These are phyloP conservation scores for Corapipo altera DNA, from an alignment of 2,113 vertebrate species.

Conservation along the genomic window DNA sequence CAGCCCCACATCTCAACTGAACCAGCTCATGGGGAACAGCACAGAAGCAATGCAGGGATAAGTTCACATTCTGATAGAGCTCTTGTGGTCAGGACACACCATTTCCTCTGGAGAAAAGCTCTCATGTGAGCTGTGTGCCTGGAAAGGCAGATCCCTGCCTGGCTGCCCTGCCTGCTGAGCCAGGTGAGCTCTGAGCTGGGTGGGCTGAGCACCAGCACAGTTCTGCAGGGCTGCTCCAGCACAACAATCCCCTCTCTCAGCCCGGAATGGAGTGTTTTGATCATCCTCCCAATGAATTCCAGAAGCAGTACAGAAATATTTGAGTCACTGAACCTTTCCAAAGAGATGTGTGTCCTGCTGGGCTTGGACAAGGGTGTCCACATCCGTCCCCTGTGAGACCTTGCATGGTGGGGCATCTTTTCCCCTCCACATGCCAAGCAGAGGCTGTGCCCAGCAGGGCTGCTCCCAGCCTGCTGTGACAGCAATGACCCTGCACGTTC, in stretches of 20 bases:
- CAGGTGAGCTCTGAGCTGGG: neutral
- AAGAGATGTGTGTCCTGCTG: neutral
- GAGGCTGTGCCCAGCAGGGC: neutral
- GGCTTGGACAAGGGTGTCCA: neutral
- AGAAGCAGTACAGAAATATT: neutral
- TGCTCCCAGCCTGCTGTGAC: neutral
- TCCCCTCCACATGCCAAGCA: neutral
- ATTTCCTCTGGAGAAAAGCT: neutral
- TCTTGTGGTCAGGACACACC: rapidly evolving
- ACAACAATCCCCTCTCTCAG: neutral
- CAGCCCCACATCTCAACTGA: rapidly evolving
- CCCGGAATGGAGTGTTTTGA: neutral
- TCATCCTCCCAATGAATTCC: neutral
- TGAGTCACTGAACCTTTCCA: neutral
- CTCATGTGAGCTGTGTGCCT: neutral
- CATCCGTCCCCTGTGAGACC: neutral
- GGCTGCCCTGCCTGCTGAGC: neutral
- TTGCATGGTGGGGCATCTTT: too few species aligned
- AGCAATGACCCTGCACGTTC: neutral
- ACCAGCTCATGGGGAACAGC: rapidly evolving
- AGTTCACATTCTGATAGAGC: neutral
- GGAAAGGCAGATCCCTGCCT: neutral
- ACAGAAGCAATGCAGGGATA: neutral
- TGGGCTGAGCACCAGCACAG: rapidly evolving
- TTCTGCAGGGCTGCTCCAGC: neutral